Evolutionary conservation across 1,140 invertebrate species (phyloP), one percentile per base, ranked within the genome.

Genomic region (Musca domestica): DNA sequence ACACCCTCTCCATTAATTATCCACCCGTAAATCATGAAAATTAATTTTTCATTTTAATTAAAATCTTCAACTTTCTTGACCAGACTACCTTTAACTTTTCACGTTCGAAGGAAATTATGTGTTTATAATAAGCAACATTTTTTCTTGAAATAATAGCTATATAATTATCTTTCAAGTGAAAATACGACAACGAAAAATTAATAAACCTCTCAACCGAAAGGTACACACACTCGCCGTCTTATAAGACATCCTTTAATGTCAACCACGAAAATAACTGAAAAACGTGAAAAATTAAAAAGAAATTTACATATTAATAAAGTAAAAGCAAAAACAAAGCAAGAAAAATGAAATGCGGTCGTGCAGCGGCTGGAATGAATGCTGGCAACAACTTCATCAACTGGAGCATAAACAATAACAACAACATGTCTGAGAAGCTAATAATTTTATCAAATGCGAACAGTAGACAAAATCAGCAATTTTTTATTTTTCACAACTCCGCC

Each of bases 371-470:
- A 19, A 17, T 10, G 30, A 14, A 17, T 27, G 48, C 25, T 52
- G 51, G 48, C 15, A 64, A 58, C 47, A 58, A 49, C 20, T 34
- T 54, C 41, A 67, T 54, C 49, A 27, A 67, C 51, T 23, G 17
- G 20, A 9, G 22, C 65, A 67, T 41, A 48, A 46, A 63, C 47
- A 48, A n/a, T n/a, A n/a, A 64, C 41, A 15, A 48, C 56, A 63
- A 63, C 67, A 48, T 49, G 56, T 58, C 19, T 68, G 34, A 46
- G 51, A 64, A 65, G 75, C 75, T 78, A 78, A 78, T 78, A 78
- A 78, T 78, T 78, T 78, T 78, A 78, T 78, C 77, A 78, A 75
- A 69, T 70, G 71, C 71, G 72, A 78, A 76, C 76, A 78, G 77
- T 78, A 77, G 74, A 78, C 77, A 77, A 74, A 78, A 78, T 78